phyloP scores from a whole-genome alignment of 64 coral and sea anemone genomes.

The Pachyseris speciosa region DNA sequence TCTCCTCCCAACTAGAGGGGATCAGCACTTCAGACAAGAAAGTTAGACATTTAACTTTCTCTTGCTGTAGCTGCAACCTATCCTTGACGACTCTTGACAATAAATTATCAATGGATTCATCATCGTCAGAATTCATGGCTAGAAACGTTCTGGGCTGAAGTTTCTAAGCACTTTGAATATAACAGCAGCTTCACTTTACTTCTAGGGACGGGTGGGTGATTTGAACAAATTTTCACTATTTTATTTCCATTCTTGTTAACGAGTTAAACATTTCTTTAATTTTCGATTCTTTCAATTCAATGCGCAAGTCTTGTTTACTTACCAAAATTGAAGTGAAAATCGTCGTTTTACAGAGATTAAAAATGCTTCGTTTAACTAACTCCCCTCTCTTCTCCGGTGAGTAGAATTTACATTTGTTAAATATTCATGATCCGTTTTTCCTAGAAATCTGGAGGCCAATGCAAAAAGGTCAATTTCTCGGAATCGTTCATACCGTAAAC shows the following conservation, averaged over 20 bases:
- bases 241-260: too few species aligned
- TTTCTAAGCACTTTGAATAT: too few species aligned
- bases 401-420: not conserved
- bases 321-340: not conserved
- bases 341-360: not conserved
- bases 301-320: not conserved
- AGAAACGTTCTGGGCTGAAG: not conserved
- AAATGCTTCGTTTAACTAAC: not conserved
- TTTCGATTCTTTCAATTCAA: not conserved
- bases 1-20: not conserved
- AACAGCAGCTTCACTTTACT: not conserved
- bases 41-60: not conserved
- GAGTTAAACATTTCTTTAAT: not conserved
- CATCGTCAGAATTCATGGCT: not conserved
- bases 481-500: not conserved
- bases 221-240: not conserved
- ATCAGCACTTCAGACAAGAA: not conserved
- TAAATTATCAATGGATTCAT: not conserved
- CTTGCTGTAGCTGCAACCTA: not conserved
- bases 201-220: not conserved
- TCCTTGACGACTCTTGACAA: not conserved
- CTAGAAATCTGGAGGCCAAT: not conserved
- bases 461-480: not conserved
- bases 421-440: not conserved
- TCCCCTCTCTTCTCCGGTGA: not conserved